phyloP scores from a whole-genome alignment of 2,797 vertebrate genomes.

The Sebastiscus albofasciatus region DNA sequence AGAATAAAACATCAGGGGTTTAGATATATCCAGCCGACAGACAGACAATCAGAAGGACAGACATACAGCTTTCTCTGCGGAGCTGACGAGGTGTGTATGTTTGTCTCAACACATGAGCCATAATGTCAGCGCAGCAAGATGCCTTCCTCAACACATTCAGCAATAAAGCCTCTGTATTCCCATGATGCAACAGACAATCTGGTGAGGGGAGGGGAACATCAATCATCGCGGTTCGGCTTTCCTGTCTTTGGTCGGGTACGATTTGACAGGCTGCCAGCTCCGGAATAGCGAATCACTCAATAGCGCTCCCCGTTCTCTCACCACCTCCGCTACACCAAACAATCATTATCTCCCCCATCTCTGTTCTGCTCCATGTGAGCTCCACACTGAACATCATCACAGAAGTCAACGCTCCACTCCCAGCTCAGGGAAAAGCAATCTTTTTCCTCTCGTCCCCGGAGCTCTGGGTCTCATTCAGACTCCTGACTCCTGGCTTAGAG shows the following conservation, averaged over 20 bases:
- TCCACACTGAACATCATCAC: conserved; percentile 59
- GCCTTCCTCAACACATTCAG: conserved; percentile 30
- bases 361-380: conserved; percentile 56
- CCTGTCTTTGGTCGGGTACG: conserved; percentile 36
- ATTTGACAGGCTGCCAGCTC: conserved; percentile 63
- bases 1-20: not conserved
- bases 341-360: conserved; percentile 68
- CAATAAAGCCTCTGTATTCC: conserved; percentile 51
- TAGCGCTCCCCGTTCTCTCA: conserved; percentile 33
- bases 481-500: conserved; percentile 32
- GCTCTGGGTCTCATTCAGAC: conserved; percentile 49
- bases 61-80: not conserved
- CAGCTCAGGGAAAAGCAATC: conserved; percentile 65
- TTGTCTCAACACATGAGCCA: conserved; percentile 19
- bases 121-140: conserved; percentile 19
- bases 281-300: conserved; percentile 62
- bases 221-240: conserved; percentile 52
- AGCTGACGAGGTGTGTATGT: conserved; percentile 12
- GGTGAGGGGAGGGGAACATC: conserved; percentile 53
- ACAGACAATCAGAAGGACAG: not conserved
- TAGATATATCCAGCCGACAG: not conserved
- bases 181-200: conserved; percentile 58
- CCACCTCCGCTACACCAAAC: conserved; percentile 65
- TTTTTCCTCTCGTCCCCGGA: conserved; percentile 34
- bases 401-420: conserved; percentile 37